phyloP scores from a whole-genome alignment of 2,113 vertebrate species.

The Neoarius graeffei region DNA sequence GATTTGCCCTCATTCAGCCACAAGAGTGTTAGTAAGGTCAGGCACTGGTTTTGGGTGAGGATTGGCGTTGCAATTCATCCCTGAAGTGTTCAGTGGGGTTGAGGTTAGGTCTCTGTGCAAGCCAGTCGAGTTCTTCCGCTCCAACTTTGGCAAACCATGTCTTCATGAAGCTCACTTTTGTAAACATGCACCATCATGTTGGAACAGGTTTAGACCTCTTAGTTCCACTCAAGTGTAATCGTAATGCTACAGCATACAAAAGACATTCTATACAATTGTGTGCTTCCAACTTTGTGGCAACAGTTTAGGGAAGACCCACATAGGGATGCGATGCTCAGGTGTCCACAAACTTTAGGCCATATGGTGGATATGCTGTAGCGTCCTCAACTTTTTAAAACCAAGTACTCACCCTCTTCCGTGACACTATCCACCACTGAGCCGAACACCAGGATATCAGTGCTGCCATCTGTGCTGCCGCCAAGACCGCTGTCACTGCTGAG shows the following conservation, averaged over 20 bases:
- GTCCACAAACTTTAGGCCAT: not conserved
- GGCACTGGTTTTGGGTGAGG: not conserved
- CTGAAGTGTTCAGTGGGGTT: not conserved
- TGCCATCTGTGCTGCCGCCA: constrained; percentile 93
- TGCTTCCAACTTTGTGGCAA: not conserved
- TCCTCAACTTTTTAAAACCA: not conserved
- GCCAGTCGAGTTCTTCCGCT: not conserved
- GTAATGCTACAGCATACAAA: not conserved
- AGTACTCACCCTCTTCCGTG: constrained; percentile 86
- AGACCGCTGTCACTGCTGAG: constrained; percentile 96
- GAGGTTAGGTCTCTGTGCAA: not conserved
- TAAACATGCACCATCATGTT: too few species aligned
- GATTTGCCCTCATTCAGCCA: not conserved
- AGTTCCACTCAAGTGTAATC: too few species aligned
- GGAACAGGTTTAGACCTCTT: too few species aligned
- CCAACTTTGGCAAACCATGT: not conserved
- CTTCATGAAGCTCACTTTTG: not conserved
- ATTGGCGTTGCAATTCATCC: not conserved
- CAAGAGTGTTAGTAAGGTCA: not conserved
- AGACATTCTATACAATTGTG: too few species aligned
- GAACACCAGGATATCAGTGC: constrained; percentile 89
- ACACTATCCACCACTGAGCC: constrained; percentile 92
- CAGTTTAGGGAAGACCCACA: not conserved
- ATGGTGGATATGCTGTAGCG: not conserved
- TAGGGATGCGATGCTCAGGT: not conserved